These are phyloP conservation scores for Malacoraja senta DNA, from an alignment of 2,797 vertebrate genomes.

Conservation along the genomic window DNA sequence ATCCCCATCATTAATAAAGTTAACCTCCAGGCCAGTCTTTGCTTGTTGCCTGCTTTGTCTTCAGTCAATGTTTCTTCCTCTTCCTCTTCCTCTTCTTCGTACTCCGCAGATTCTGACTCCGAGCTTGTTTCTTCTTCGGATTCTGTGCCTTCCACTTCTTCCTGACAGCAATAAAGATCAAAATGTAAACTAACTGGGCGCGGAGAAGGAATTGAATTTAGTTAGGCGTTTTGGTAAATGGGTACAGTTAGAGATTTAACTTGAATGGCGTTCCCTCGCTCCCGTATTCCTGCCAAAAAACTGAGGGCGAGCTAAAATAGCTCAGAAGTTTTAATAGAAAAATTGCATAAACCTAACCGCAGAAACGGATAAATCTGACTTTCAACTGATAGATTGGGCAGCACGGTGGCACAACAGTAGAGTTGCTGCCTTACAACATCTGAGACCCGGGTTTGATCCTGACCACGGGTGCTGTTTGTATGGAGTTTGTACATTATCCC, in stretches of 20 bases:
- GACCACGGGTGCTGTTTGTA: too few species aligned
- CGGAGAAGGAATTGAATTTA: too few species aligned
- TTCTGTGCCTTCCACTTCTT: not conserved
- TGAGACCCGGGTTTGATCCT: too few species aligned
- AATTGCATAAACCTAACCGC: not conserved
- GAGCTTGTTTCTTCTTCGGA: constrained; percentile 26
- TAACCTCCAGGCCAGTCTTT: constrained; percentile 62
- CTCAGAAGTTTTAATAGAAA: not conserved
- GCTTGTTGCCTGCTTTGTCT: constrained; percentile 45
- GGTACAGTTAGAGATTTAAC: not conserved
- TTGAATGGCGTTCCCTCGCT: not conserved
- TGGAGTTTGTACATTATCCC: too few species aligned
- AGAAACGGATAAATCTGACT: not conserved
- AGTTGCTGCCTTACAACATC: too few species aligned
- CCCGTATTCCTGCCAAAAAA: not conserved
- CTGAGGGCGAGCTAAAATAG: not conserved
- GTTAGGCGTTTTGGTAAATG: not conserved
- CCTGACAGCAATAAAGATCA: not conserved
- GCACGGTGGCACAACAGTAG: too few species aligned
- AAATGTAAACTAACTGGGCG: not conserved
- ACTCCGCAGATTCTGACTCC: constrained; percentile 38
- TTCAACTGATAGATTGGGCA: not conserved
- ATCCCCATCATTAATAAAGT: constrained; percentile 57
- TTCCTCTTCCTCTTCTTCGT: constrained; percentile 55
- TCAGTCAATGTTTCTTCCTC: constrained; percentile 54